phyloP scores from a whole-genome alignment of 2,797 vertebrate species.

The Sebastes taczanowskii region DNA sequence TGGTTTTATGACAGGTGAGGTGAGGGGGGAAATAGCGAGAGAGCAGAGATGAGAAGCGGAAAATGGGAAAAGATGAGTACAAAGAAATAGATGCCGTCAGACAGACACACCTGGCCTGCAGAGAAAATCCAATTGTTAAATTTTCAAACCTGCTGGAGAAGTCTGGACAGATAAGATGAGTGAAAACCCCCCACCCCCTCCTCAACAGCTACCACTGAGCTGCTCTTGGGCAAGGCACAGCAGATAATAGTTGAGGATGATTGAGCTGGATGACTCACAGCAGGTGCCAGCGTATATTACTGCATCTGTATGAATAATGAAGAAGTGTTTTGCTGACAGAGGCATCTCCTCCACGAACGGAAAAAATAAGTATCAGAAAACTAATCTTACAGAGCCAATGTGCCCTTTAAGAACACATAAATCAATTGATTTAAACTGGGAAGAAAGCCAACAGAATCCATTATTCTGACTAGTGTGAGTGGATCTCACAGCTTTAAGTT shows the following conservation, averaged over 20 bases:
- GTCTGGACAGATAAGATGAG: slow-evolving; percentile 19
- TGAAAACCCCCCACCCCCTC: neutral
- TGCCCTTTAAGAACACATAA: neutral
- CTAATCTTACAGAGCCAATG: neutral
- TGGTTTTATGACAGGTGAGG: slow-evolving; percentile 43
- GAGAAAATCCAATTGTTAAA: slow-evolving; percentile 27
- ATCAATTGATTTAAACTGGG: slow-evolving; percentile 18
- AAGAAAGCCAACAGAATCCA: slow-evolving; percentile 7
- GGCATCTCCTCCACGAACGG: neutral
- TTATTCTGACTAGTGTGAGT: slow-evolving; percentile 8
- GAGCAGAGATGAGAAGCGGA: slow-evolving; percentile 28
- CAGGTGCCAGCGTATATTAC: neutral
- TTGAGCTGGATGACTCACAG: neutral
- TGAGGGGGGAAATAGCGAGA: slow-evolving; percentile 1
- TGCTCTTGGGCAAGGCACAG: slow-evolving; percentile 12
- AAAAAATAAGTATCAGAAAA: neutral
- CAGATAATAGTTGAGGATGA: neutral
- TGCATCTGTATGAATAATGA: slow-evolving; percentile 13
- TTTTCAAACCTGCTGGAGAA: slow-evolving; percentile 31
- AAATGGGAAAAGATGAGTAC: slow-evolving; percentile 22
- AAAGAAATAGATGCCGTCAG: slow-evolving; percentile 24
- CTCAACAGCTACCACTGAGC: neutral
- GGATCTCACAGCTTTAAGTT: no score
- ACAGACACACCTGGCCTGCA: slow-evolving; percentile 17
- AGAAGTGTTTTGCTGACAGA: slow-evolving; percentile 20